Evolutionary conservation across 2,888 invertebrate genomes (phyloP), one percentile per base, ranked within the genome.

Genomic region (Nomada flava): DNA sequence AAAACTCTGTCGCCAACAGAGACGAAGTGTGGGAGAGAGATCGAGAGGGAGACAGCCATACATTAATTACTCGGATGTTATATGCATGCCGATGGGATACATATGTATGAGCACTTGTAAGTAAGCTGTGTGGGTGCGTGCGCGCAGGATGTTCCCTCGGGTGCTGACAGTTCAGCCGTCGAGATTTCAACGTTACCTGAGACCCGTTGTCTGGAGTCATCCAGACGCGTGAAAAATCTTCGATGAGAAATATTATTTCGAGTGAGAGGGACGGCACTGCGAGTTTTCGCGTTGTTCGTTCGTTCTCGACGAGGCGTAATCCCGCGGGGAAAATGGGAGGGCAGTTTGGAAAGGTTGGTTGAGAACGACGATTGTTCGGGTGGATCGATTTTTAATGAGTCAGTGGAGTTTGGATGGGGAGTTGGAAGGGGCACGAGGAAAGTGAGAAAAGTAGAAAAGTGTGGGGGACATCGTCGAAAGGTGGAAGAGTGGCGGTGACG

Each of bases 61-160:
- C 89, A 89, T 91, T 90, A 90, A 91, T 91, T 91, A 89, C 89
- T 88, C 89, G 86, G 86, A 90, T 89, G 89, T 89, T 89, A 90
- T 88, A 88, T 90, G 89, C 87, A 89, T 89, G 89, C 84, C 88
- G 89, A 91, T 91, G 84, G 86, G 83, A 88, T 88, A 87, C 86
- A 88, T 88, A 88, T 87, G 84, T 88, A 88, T 88, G 87, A 84
- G 86, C 83, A 64, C 77, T 83, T 83, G 86, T 84, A 86, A 84
- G 86, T 86, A 80, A 85, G 79, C 79, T 79, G 83, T 55, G 72
- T 62, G 76, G 47, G 23, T 18, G 26, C 47, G 26, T 11, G 15
- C 13, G 15, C 13, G n/a, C 70, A 26, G 80, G 70, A 81, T 74
- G 70, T 67, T 59, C 79, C 76, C 82, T 53, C 18, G 57, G 69